Percentiles rank a stretch among this genome's conserved stretches.
phyloP scores from a whole-genome alignment of 2,113 vertebrate genomes.

The Mandrillus leucophaeus region DNA sequence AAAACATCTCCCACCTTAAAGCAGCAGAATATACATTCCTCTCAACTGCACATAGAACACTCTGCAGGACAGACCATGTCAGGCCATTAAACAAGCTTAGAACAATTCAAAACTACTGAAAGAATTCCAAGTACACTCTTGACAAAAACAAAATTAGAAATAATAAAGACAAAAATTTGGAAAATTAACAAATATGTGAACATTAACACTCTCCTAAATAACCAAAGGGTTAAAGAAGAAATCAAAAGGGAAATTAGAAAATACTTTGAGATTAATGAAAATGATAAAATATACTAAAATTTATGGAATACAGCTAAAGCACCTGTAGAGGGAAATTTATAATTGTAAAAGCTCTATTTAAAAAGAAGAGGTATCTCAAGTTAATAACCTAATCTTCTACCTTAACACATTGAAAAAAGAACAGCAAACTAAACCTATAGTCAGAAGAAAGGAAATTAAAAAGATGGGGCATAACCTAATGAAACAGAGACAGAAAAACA shows the following conservation, averaged over 20 bases:
- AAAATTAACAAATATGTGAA: not conserved
- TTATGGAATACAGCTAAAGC: not conserved
- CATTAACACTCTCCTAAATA: not conserved
- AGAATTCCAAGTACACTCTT: not conserved
- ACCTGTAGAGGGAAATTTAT: not conserved
- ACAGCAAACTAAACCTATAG: not conserved
- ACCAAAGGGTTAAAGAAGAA: not conserved
- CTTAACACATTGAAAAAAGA: not conserved
- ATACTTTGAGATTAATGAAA: not conserved
- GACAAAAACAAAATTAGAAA: not conserved
- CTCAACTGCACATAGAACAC: not conserved
- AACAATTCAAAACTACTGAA: not conserved
- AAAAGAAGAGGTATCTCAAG: not conserved
- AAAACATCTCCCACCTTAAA: not conserved
- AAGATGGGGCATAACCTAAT: not conserved
- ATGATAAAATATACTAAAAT: not conserved
- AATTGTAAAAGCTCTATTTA: not conserved
- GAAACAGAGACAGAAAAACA: not conserved
- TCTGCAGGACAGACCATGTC: not conserved
- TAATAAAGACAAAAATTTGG: not conserved
- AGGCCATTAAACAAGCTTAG: not conserved
- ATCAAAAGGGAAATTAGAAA: not conserved
- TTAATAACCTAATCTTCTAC: not conserved
- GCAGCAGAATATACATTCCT: not conserved
- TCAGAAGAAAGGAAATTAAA: not conserved